phyloP scores from a whole-genome alignment of 2,113 vertebrate species.

The Desmodus rotundus region DNA sequence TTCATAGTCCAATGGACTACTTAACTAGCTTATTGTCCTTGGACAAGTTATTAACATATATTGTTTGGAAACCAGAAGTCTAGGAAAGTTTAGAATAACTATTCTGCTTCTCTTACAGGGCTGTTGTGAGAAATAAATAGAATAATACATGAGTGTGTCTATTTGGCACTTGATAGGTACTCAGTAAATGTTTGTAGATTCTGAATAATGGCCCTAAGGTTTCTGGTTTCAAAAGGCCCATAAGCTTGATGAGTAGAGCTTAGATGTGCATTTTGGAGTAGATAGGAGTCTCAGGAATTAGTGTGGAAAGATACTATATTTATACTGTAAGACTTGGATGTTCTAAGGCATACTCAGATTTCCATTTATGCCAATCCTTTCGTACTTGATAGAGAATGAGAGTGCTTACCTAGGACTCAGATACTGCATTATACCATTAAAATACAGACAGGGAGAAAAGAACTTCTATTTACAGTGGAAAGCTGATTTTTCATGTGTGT shows the following conservation, averaged over 20 bases:
- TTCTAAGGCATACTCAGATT: background rate
- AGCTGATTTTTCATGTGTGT: background rate
- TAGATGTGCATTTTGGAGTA: background rate
- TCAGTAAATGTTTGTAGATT: background rate
- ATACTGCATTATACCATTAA: background rate
- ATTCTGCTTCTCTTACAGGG: background rate
- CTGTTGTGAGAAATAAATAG: background rate
- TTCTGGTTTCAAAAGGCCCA: background rate
- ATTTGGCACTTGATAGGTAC: background rate
- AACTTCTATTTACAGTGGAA: background rate
- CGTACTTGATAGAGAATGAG: background rate
- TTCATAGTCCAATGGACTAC: background rate
- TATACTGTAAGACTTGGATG: background rate
- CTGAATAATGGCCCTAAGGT: background rate
- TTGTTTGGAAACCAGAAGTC: background rate
- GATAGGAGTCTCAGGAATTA: background rate
- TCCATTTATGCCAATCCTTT: background rate
- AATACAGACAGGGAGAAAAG: background rate
- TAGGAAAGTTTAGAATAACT: conserved; percentile 5
- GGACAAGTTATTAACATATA: background rate
- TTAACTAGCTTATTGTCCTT: background rate
- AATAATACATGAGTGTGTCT: background rate
- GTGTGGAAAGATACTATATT: background rate
- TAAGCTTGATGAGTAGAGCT: background rate
- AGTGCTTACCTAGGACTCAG: background rate